A percentile compares a stretch with the other conserved stretches of the same genome.
These are phyloP conservation scores for Aldabrachelys gigantea DNA, from an alignment of 2,113 vertebrate genomes.

Conservation along the genomic window DNA sequence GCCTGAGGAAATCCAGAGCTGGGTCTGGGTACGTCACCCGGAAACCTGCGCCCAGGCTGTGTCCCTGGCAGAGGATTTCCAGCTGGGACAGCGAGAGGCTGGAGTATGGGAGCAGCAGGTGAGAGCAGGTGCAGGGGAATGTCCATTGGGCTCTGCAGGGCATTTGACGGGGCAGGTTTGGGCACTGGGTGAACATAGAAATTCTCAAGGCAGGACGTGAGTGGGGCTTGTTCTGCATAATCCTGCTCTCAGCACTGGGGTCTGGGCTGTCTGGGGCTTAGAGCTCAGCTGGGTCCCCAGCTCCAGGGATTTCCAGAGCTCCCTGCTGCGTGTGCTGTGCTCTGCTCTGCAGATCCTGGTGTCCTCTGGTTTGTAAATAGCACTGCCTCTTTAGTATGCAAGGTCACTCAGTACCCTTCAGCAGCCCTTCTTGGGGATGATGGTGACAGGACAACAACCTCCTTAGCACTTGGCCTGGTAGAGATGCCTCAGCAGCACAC, in stretches of 20 bases:
- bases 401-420: not conserved
- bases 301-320: not conserved
- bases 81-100: constrained; percentile 1
- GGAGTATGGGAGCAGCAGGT: constrained; percentile 38
- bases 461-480: not conserved
- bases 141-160: not conserved
- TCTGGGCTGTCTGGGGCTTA: not conserved
- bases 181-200: not conserved
- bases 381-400: not conserved
- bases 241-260: not conserved
- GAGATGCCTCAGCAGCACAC: not conserved
- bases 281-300: not conserved
- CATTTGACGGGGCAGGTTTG: not conserved
- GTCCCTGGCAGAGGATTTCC: constrained; percentile 22
- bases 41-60: constrained; percentile 35
- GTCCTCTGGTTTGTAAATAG: not conserved
- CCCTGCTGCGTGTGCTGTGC: not conserved
- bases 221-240: not conserved
- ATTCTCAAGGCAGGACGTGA: not conserved
- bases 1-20: constrained; percentile 59
- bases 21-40: constrained; percentile 58
- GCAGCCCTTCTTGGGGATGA: not conserved
- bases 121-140: not conserved
- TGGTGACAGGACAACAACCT: not conserved
- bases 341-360: not conserved